Conservation (phyloP, 64 coral and sea anemone species). For the Actinia equina region DNA sequence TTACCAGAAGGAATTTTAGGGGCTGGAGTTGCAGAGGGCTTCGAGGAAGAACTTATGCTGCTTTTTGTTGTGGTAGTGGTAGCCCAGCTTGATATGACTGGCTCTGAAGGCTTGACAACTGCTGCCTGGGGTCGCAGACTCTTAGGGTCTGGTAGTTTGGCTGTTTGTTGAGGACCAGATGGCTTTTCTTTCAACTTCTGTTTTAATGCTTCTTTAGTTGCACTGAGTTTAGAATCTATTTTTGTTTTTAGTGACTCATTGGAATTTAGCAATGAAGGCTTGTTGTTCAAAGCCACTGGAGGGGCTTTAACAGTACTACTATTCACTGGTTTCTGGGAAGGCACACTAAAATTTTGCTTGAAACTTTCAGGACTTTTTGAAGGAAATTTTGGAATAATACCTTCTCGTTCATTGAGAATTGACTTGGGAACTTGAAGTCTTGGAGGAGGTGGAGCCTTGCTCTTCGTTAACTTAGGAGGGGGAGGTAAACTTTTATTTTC, state of each 20-base stretch:
- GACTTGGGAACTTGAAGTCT: slow-evolving; percentile 77
- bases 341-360: neutral
- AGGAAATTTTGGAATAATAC: slow-evolving; percentile 60
- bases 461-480: slow-evolving; percentile 77
- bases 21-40: neutral
- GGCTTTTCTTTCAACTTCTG: slow-evolving; percentile 40
- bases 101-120: neutral
- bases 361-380: neutral
- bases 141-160: neutral
- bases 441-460: slow-evolving; percentile 77
- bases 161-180: slow-evolving; percentile 24
- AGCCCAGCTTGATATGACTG: neutral
- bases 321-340: neutral
- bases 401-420: slow-evolving; percentile 85
- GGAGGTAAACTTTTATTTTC: slow-evolving; percentile 41
- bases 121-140: neutral
- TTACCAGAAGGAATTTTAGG: slow-evolving; percentile 74
- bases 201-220: slow-evolving; percentile 12
- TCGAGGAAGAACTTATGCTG: neutral
- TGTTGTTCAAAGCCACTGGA: neutral
- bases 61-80: slow-evolving; percentile 12
- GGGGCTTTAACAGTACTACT: neutral
- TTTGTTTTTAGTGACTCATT: neutral
- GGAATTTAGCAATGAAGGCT: slow-evolving; percentile 1
- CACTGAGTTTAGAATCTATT: neutral